phyloP scores from a whole-genome alignment of 2,113 vertebrate species.

The Mustela nigripes region DNA sequence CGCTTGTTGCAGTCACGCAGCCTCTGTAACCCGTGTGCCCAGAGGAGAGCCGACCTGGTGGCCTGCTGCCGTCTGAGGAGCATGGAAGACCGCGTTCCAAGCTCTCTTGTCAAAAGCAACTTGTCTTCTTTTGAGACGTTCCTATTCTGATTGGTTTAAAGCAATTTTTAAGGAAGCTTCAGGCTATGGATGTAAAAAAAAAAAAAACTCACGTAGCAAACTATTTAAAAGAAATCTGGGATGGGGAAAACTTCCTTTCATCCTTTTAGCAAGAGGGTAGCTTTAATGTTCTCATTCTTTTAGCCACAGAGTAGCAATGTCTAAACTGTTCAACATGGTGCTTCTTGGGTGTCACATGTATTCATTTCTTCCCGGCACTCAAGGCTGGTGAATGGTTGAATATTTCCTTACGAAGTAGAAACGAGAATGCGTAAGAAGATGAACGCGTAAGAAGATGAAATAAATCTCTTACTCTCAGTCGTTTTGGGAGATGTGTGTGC shows the following conservation, averaged over 20 bases:
- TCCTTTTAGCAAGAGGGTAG: background rate
- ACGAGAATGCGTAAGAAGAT: background rate
- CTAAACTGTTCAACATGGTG: background rate
- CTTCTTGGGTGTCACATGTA: background rate
- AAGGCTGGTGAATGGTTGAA: background rate
- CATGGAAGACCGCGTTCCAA: background rate
- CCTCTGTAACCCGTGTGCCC: background rate
- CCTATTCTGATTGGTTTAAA: background rate
- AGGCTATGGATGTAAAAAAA: background rate
- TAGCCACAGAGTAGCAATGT: background rate
- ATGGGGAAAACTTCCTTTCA: background rate
- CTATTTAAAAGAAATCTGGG: background rate
- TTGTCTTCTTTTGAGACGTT: conserved; percentile 70
- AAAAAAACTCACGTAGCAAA: background rate
- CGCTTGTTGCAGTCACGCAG: background rate
- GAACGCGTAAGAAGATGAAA: background rate
- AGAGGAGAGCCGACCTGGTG: background rate
- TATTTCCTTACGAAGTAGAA: background rate
- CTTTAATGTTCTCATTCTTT: background rate
- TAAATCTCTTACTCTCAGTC: background rate
- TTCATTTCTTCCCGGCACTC: background rate
- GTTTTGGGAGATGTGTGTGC: background rate
- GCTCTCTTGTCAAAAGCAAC: conserved; percentile 47
- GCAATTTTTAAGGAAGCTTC: background rate
- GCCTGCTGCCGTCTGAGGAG: background rate